Conservation (phyloP, 2,888 invertebrate species). For the Neoascia interrupta region DNA sequence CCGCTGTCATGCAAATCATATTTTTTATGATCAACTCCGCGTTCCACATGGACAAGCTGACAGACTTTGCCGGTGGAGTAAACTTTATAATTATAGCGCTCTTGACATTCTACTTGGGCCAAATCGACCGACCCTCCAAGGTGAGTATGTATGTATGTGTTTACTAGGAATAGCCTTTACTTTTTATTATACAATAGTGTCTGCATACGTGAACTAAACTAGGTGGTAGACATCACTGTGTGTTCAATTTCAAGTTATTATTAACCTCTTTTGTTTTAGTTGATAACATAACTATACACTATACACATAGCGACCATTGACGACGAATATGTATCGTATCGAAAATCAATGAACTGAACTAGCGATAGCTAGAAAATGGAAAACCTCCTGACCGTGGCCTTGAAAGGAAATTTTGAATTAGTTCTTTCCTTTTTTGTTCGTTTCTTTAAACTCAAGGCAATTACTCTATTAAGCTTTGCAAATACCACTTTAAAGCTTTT, state of each 20-base stretch:
- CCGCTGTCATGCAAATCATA: slow-evolving; percentile 90
- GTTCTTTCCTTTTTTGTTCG: too few relatives aligned
- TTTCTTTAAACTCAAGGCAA: slow-evolving; percentile 52
- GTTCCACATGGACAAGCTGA: slow-evolving; percentile 93
- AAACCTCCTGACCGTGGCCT: slow-evolving; percentile 34
- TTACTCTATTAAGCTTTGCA: slow-evolving; percentile 45
- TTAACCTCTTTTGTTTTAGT: slow-evolving; percentile 23
- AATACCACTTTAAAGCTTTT: slow-evolving; percentile 25
- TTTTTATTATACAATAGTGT: background rate
- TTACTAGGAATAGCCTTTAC: too few relatives aligned
- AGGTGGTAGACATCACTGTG: slow-evolving; percentile 17
- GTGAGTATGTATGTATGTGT: slow-evolving; percentile 77
- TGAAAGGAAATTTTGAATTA: slow-evolving; percentile 34
- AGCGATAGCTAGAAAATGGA: slow-evolving; percentile 11
- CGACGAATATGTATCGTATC: slow-evolving; percentile 30
- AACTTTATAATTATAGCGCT: slow-evolving; percentile 95
- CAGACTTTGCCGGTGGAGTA: slow-evolving; percentile 95
- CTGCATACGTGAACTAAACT: slow-evolving; percentile 41
- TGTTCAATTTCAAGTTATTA: slow-evolving; percentile 55
- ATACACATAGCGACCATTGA: background rate
- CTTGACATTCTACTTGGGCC: slow-evolving; percentile 91
- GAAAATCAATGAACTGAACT: slow-evolving; percentile 61
- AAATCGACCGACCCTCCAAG: slow-evolving; percentile 85
- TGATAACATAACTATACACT: background rate
- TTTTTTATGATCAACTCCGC: slow-evolving; percentile 93